Evolutionary conservation across 2,888 invertebrate genomes (phyloP).

Genomic region (Tetranychus truncatus): DNA sequence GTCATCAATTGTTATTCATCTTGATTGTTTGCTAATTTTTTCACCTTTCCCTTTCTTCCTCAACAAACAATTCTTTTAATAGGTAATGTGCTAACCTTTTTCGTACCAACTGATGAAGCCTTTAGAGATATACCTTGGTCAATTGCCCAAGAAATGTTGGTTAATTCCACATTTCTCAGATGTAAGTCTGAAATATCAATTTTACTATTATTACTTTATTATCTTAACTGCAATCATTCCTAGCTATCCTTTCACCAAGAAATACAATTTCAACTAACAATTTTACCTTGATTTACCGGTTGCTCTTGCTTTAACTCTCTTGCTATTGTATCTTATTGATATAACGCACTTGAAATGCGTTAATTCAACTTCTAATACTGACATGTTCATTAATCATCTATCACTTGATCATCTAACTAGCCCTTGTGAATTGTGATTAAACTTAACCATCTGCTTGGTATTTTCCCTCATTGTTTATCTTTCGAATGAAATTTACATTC

Average conservation of each 20-base stretch:
- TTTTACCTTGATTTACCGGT: no score
- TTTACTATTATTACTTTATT: neutral
- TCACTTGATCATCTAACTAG: no score
- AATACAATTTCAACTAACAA: neutral
- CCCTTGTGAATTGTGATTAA: no score
- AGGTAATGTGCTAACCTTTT: constrained; percentile 19
- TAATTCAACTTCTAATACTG: no score
- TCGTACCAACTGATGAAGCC: constrained; percentile 25
- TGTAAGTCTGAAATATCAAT: no score
- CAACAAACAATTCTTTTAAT: neutral
- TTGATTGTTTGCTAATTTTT: neutral
- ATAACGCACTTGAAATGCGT: no score
- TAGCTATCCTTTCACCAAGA: neutral
- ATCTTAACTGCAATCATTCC: neutral
- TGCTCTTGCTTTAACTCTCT: no score
- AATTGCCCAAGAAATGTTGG: constrained; percentile 20
- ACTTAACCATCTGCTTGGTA: no score
- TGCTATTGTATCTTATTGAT: no score
- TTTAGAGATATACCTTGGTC: constrained; percentile 22
- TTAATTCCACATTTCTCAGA: constrained; percentile 23
- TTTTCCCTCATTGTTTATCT: no score
- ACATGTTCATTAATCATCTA: no score
- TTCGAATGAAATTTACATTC: no score
- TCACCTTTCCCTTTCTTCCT: neutral
- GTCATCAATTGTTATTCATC: constrained; percentile 2